phyloP scores from a whole-genome alignment of 2,888 invertebrate genomes.

The Ennomos erosarius region DNA sequence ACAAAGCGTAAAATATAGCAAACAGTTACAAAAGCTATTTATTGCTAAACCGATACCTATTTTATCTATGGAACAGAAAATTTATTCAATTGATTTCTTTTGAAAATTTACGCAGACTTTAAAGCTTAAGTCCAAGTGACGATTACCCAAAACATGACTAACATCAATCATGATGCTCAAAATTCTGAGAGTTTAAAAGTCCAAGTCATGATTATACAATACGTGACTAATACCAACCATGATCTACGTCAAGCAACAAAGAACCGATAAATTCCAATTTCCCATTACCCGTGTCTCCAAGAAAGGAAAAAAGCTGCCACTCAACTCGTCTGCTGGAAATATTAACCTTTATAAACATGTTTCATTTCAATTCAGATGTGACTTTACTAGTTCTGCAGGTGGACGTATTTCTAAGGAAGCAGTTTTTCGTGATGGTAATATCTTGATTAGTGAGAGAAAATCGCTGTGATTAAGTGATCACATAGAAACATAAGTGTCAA shows the following conservation, averaged over 20 bases:
- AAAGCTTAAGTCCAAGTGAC: background rate
- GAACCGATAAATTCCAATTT: slow-evolving; percentile 30
- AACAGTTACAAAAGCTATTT: too few species aligned
- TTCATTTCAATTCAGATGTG: slow-evolving; percentile 43
- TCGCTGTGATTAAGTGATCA: background rate
- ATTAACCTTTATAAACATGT: slow-evolving; percentile 38
- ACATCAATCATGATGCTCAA: slow-evolving; percentile 1
- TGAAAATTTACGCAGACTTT: background rate
- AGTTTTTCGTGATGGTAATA: too few species aligned
- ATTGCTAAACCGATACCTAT: too few species aligned
- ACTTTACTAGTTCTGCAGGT: slow-evolving; percentile 29
- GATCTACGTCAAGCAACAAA: slow-evolving; percentile 22
- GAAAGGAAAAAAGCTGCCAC: slow-evolving; percentile 38
- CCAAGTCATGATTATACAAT: background rate
- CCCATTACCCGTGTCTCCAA: slow-evolving; percentile 35
- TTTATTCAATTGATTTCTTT: too few species aligned
- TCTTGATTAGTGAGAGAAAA: background rate
- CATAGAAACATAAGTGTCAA: background rate
- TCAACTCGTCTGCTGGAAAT: slow-evolving; percentile 41
- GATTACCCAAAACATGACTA: slow-evolving; percentile 1
- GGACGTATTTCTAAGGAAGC: slow-evolving; percentile 43
- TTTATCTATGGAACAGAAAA: too few species aligned
- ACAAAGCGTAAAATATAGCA: too few species aligned
- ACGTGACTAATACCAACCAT: slow-evolving; percentile 2
- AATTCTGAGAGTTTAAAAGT: too few species aligned